Evolutionary conservation across 2,888 invertebrate genomes (phyloP).

Genomic region (Hirtodrosophila trivittata): DNA sequence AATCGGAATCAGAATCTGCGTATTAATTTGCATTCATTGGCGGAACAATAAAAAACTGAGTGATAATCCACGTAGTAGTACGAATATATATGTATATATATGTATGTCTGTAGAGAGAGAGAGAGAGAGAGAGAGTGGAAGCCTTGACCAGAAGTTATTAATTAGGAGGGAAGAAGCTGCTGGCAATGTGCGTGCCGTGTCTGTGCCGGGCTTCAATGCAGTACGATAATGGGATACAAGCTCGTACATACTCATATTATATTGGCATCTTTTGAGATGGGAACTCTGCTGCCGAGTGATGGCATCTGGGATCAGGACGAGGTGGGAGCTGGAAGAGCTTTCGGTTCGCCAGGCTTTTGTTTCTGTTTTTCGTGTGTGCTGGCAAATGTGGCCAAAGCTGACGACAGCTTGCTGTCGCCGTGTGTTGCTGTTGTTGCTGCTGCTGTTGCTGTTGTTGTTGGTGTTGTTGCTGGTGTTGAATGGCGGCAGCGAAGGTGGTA

Average conservation of each 20-base stretch:
- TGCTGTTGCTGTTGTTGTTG: constrained; percentile 27
- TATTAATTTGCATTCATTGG: constrained; percentile 73
- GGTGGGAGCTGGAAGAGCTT: background rate
- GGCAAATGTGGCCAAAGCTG: constrained; percentile 42
- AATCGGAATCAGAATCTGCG: constrained; percentile 37
- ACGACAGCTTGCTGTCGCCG: constrained; percentile 52
- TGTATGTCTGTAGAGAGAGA: too few relatives aligned
- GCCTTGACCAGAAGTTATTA: constrained; percentile 12
- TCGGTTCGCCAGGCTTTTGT: constrained; percentile 30
- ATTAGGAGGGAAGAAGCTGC: constrained; percentile 5
- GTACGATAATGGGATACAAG: background rate
- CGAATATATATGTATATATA: constrained; percentile 9
- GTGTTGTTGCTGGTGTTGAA: constrained; percentile 11
- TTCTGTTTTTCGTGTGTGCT: constrained; percentile 29
- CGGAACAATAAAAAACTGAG: constrained; percentile 28
- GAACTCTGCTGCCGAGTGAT: background rate
- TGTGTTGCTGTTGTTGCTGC: constrained; percentile 34
- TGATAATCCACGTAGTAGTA: constrained; percentile 17
- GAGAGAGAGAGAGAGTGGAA: too few relatives aligned
- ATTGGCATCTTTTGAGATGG: background rate
- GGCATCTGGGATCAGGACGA: background rate
- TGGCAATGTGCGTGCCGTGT: constrained; percentile 1
- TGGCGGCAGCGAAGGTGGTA: constrained; percentile 45
- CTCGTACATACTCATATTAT: background rate
- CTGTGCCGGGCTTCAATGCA: background rate